Conservation (phyloP, 2,797 vertebrate species). For the Lates japonicus region DNA sequence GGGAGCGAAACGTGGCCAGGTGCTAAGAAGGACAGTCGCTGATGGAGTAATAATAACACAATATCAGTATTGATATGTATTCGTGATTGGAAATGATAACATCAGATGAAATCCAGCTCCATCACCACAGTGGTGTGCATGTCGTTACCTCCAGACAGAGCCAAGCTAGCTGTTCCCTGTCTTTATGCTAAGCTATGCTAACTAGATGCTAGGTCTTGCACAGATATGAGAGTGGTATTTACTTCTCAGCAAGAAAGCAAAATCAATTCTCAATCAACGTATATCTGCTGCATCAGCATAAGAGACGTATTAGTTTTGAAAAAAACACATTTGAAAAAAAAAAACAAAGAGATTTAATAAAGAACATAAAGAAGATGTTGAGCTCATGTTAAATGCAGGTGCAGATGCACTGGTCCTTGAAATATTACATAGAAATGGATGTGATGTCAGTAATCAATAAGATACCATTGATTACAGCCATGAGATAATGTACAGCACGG, state of each 20-base stretch:
- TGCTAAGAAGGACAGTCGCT: conserved; percentile 46
- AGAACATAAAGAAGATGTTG: conserved; percentile 26
- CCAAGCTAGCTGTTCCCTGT: background rate
- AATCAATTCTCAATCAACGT: background rate
- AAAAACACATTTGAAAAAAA: background rate
- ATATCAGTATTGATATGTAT: conserved; percentile 34
- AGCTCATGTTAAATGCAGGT: conserved; percentile 7
- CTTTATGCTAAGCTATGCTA: background rate
- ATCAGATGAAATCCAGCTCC: conserved; percentile 27
- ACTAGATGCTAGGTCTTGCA: background rate
- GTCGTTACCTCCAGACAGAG: background rate
- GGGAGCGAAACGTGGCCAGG: conserved; percentile 52
- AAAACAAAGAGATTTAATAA: conserved; percentile 9
- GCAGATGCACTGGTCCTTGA: conserved; percentile 20
- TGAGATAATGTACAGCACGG: conserved; percentile 44
- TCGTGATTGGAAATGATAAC: conserved; percentile 18
- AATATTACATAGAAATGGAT: conserved; percentile 40
- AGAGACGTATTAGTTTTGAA: background rate
- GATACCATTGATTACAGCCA: conserved; percentile 11
- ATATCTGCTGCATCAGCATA: background rate
- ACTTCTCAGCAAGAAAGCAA: background rate
- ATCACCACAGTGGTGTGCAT: background rate
- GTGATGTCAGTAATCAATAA: conserved; percentile 44
- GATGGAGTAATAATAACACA: conserved; percentile 48
- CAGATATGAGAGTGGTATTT: background rate